Percentiles rank a stretch among this genome's conserved stretches.
These are phyloP conservation scores for Montipora sp. DNA, from an alignment of 64 coral and sea anemone species.

Conservation along the genomic window DNA sequence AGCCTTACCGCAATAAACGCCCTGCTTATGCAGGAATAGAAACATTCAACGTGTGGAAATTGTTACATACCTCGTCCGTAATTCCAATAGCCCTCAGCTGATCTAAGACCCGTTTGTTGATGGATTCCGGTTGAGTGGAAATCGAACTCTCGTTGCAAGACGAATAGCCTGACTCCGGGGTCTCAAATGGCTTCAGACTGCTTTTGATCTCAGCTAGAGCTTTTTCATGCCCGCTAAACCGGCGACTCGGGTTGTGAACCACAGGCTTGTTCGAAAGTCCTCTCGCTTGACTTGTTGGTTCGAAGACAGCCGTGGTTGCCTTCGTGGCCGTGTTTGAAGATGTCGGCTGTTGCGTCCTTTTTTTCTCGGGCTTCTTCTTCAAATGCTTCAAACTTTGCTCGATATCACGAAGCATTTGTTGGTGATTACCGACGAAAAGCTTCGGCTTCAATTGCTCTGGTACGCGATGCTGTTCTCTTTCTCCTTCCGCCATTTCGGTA, in stretches of 20 bases:
- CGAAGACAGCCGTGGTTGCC: not conserved
- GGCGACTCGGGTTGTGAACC: constrained; percentile 41
- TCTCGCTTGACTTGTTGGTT: constrained; percentile 25
- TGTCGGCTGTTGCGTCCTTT: not conserved
- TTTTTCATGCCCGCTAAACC: constrained; percentile 69
- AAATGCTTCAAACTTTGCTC: constrained; percentile 87
- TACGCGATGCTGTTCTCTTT: not conserved
- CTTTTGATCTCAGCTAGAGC: constrained; percentile 82
- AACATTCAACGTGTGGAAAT: no score
- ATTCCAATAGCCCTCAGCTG: constrained; percentile 75
- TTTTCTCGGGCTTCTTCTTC: constrained; percentile 51
- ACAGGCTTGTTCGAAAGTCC: not conserved
- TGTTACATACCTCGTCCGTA: constrained; percentile 68
- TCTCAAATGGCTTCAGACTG: constrained; percentile 80
- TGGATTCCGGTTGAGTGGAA: constrained; percentile 47
- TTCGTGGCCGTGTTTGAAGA: not conserved
- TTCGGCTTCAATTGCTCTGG: constrained; percentile 39
- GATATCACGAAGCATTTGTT: constrained; percentile 88
- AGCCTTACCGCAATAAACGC: not conserved
- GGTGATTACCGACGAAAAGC: constrained; percentile 81
- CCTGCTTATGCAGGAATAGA: not conserved
- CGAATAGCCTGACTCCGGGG: constrained; percentile 90
- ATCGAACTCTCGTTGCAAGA: constrained; percentile 69
- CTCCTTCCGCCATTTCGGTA: constrained; percentile 67
- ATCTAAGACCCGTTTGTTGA: constrained; percentile 76